Base-by-base conservation (phyloP, 2,113 vertebrate genomes). In the Carollia perspicillata region DNA sequence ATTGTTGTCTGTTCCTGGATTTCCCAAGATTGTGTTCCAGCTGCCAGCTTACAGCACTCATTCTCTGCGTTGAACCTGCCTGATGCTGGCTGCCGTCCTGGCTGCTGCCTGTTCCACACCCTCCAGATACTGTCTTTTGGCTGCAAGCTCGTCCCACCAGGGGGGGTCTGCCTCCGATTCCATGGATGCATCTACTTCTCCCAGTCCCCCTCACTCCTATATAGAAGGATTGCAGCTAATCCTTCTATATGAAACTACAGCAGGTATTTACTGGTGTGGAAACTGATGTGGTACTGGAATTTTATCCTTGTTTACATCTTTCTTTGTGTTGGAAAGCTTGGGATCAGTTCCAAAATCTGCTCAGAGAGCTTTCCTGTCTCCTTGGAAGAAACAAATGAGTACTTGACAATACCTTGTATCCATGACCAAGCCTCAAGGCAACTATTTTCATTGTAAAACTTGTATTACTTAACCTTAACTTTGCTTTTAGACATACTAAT, bases 261-360 rank as follows among this genome's bases (percentile, higher is more conserved):
- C 1, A 51, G 93, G 47, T 71, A 89, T 84, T 89, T 95, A 85
- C 94, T 93, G 74, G 78, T 42, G 49, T 97, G 91, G 89, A 95
- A 95, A 93, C 91, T 78, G 33, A 89, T 75, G 93, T 91, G 81
- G 85, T 71, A 26, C n/a, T 93, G 91, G 94, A 97, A 95, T 95
- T 94, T 96, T 97, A 96, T 89, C 94, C 95, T 88, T 96, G 93
- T 97, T 97, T 94, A 96, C 74, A 77, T 96, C 83, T 90, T 89
- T 42, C 89, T 96, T 94, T 92, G 96, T 97, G 92, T 95, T 93
- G 94, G 90, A 95, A 95, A 91, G 68, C 55, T 94, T 84, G 93
- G 96, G 93, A 93, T 84, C 79, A 80, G 58, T 84, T 96, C 93
- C 96, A 97, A 96, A 93, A 89, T 72, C 49, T 92, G 74, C 75